Conservation (phyloP, 1,140 invertebrate genomes). For the Myzus persicae region DNA sequence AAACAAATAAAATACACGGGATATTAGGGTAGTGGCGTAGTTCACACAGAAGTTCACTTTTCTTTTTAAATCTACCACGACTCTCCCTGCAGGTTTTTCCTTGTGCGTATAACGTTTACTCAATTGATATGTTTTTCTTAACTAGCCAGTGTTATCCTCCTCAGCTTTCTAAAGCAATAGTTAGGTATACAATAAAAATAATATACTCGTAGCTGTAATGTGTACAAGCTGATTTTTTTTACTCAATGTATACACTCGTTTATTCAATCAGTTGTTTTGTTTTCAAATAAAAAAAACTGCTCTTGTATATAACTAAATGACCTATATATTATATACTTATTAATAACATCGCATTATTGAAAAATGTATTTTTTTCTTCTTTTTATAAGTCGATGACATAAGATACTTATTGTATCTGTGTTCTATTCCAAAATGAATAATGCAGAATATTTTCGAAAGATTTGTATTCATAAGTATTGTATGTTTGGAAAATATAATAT, state of each 20-base stretch:
- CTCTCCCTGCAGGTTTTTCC: not conserved
- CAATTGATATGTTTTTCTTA: not conserved
- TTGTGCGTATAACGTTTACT: not conserved
- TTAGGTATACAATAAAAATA: not conserved
- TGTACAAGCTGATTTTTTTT: not conserved
- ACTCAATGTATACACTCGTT: not conserved
- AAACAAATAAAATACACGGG: not conserved
- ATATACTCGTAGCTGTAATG: not conserved
- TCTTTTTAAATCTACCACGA: constrained; percentile 8
- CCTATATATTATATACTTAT: not conserved
- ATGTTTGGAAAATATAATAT: not conserved
- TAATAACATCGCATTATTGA: not conserved
- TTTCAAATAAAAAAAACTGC: not conserved
- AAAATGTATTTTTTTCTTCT: not conserved
- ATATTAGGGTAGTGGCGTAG: not conserved
- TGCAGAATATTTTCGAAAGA: not conserved
- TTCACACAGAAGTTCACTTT: not conserved
- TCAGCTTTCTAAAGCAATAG: not conserved
- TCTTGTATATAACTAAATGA: not conserved
- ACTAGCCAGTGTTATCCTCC: not conserved
- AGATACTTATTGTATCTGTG: not conserved
- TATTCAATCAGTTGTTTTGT: not conserved
- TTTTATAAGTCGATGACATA: not conserved
- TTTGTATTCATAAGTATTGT: not conserved
- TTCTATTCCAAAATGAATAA: not conserved